These are phyloP conservation scores for Xylocampa areola DNA, from an alignment of 2,888 invertebrate genomes.

Conservation along the genomic window DNA sequence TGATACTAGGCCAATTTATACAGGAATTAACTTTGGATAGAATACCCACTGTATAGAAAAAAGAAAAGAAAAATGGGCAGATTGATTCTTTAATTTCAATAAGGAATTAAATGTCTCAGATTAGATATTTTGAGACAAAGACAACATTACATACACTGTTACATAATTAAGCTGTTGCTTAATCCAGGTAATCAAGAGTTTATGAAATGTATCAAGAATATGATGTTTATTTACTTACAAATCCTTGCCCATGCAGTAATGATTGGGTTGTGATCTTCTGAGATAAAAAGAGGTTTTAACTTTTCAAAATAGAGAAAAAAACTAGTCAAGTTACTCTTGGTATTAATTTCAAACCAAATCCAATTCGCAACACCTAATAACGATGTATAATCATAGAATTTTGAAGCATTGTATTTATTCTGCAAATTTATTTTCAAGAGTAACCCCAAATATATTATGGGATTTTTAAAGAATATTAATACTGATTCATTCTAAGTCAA, in stretches of 20 bases:
- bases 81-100: constrained; percentile 21
- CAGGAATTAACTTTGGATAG: constrained; percentile 16
- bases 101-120: constrained; percentile 16
- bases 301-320: too few species aligned
- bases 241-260: background rate
- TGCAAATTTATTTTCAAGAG: too few species aligned
- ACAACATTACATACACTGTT: constrained; percentile 16
- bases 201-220: background rate
- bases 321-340: too few species aligned
- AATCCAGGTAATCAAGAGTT: background rate
- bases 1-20: constrained; percentile 23
- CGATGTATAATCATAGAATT: too few species aligned
- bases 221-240: background rate
- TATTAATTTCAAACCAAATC: too few species aligned
- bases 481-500: too few species aligned
- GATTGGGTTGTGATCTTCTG: too few species aligned
- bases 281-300: too few species aligned
- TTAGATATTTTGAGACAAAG: constrained; percentile 10
- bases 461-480: too few species aligned
- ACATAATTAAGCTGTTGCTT: constrained; percentile 15
- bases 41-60: constrained; percentile 9
- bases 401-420: too few species aligned
- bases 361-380: too few species aligned
- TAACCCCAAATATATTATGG: too few species aligned
- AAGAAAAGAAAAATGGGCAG: constrained; percentile 11